Conservation (phyloP, 2,797 vertebrate species). For the Antrozous pallidus region DNA sequence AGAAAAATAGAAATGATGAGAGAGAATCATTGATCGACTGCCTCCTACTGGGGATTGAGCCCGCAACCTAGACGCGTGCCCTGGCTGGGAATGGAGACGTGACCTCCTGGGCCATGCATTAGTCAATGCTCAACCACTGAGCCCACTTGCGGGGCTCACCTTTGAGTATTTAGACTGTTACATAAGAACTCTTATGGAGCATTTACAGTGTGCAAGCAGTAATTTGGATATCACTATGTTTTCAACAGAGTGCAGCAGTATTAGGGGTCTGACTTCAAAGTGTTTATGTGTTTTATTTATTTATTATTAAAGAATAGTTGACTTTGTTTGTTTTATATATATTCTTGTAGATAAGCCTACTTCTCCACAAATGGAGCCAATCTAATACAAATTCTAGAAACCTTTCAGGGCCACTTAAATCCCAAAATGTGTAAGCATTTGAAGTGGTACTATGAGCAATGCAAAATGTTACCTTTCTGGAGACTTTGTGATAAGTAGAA, state of each 20-base stretch:
- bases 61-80: no score
- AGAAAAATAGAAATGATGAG: no score
- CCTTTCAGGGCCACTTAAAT: conserved; percentile 38
- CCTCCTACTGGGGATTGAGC: no score
- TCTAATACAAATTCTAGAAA: conserved; percentile 39
- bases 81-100: no score
- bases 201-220: neutral
- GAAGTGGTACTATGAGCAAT: conserved; percentile 43
- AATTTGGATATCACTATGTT: conserved; percentile 23
- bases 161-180: conserved; percentile 43
- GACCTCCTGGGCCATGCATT: no score
- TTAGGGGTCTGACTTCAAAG: conserved; percentile 61
- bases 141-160: neutral
- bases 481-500: conserved; percentile 39
- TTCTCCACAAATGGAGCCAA: conserved; percentile 39
- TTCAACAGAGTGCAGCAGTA: neutral
- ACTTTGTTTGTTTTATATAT: conserved; percentile 14
- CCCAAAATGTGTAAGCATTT: conserved; percentile 44
- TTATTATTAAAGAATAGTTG: neutral
- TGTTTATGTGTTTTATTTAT: neutral
- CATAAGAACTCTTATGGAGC: no score
- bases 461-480: conserved; percentile 41
- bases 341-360: conserved; percentile 14
- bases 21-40: no score
- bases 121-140: no score